Conservation (phyloP, 2,797 vertebrate genomes). For the Pseudochirops corinnae region DNA sequence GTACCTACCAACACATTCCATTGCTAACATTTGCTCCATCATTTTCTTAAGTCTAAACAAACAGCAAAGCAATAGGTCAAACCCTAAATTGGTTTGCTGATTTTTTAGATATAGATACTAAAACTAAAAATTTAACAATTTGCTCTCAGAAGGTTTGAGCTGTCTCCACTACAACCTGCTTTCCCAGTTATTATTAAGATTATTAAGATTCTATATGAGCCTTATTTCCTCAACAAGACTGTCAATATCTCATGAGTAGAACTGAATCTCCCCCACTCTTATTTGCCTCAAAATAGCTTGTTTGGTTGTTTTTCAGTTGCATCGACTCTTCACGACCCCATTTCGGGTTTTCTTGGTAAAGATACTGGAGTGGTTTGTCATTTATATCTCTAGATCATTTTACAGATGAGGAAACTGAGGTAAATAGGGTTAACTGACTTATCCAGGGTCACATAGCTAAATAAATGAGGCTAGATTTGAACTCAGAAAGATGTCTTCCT, state of each 20-base stretch:
- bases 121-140: background rate
- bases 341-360: background rate
- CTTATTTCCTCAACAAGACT: background rate
- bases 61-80: background rate
- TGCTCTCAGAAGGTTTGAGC: background rate
- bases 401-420: background rate
- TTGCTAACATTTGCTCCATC: background rate
- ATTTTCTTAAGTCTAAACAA: background rate
- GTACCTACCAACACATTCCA: background rate
- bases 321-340: rapidly evolving
- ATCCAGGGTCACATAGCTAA: background rate
- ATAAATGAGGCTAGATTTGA: background rate
- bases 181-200: background rate
- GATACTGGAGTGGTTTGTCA: background rate
- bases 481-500: background rate
- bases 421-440: no score
- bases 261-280: background rate
- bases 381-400: background rate
- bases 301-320: background rate
- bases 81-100: background rate
- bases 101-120: background rate
- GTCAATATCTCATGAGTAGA: background rate
- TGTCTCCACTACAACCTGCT: background rate
- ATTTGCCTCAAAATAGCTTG: background rate
- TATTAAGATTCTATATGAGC: background rate